These are phyloP conservation scores for Magallana ariakensis DNA, from an alignment of 1,140 invertebrate species.

Conservation along the genomic window DNA sequence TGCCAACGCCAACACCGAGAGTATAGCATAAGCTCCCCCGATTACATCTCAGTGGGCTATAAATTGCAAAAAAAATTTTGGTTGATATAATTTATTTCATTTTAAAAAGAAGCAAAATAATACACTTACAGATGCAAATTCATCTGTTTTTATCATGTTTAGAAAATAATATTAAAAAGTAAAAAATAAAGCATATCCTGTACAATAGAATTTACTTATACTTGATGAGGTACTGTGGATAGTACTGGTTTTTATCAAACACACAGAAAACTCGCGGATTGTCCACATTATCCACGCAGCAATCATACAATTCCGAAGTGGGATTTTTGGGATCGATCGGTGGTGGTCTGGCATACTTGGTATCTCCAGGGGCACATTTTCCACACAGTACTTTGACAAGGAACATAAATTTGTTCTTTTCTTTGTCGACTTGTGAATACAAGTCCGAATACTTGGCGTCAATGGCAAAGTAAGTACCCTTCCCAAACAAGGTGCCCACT, in stretches of 20 bases:
- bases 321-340: conserved; percentile 47
- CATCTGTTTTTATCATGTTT: too few relatives aligned
- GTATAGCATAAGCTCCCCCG: too few relatives aligned
- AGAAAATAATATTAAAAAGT: too few relatives aligned
- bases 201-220: conserved; percentile 51
- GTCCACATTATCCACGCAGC: conserved; percentile 64
- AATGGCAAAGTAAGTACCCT: conserved; percentile 69
- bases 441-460: conserved; percentile 67
- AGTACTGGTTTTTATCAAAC: conserved; percentile 70
- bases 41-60: too few relatives aligned
- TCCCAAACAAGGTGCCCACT: conserved; percentile 65
- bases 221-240: conserved; percentile 73
- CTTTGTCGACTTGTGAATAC: conserved; percentile 57
- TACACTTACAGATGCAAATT: too few relatives aligned
- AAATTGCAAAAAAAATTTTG: too few relatives aligned
- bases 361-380: conserved; percentile 62
- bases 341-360: conserved; percentile 63
- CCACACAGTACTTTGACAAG: conserved; percentile 68
- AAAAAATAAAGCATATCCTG: too few relatives aligned
- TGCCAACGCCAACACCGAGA: too few relatives aligned
- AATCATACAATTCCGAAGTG: conserved; percentile 62
- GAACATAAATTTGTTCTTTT: conserved; percentile 61
- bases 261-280: conserved; percentile 70
- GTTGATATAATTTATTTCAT: too few relatives aligned
- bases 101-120: too few relatives aligned